These are phyloP conservation scores for Drosophila kohkoa DNA, from an alignment of 1,140 invertebrate genomes.

Conservation along the genomic window DNA sequence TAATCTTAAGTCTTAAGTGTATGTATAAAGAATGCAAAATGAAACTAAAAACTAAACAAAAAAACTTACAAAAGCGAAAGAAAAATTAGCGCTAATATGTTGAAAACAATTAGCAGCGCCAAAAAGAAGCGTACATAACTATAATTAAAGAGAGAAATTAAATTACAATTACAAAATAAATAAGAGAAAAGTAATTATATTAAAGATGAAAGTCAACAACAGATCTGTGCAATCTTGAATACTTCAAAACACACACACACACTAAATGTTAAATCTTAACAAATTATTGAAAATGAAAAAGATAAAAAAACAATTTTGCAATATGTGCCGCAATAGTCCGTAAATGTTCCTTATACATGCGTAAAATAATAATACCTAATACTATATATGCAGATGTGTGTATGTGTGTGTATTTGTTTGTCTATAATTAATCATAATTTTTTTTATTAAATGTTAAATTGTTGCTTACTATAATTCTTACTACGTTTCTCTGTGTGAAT, in stretches of 20 bases:
- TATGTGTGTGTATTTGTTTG: conserved; percentile 13
- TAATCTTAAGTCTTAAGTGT: conserved; percentile 26
- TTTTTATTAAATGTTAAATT: conserved; percentile 40
- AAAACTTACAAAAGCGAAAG: conserved; percentile 8
- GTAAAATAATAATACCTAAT: conserved; percentile 25
- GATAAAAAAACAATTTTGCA: conserved; percentile 62
- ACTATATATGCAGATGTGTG: conserved; percentile 31
- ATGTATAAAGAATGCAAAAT: conserved; percentile 28
- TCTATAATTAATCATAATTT: conserved; percentile 23
- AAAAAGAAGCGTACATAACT: conserved; percentile 68
- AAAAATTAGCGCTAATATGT: conserved; percentile 63
- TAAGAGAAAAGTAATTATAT: conserved; percentile 39
- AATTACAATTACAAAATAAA: conserved; percentile 30
- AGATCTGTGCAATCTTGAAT: conserved; percentile 51
- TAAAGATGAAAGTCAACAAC: conserved; percentile 32
- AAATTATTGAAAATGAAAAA: background rate
- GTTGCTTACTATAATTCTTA: conserved; percentile 60
- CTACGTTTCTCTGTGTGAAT: conserved; percentile 47
- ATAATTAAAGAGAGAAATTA: conserved; percentile 33
- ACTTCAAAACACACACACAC: conserved; percentile 9
- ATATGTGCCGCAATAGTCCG: conserved; percentile 78
- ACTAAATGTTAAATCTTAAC: conserved; percentile 23
- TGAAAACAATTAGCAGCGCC: conserved; percentile 72
- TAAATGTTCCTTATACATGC: conserved; percentile 76
- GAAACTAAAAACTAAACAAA: conserved; percentile 10